phyloP scores from a whole-genome alignment of 2,113 vertebrate genomes.

The Upupa epops region DNA sequence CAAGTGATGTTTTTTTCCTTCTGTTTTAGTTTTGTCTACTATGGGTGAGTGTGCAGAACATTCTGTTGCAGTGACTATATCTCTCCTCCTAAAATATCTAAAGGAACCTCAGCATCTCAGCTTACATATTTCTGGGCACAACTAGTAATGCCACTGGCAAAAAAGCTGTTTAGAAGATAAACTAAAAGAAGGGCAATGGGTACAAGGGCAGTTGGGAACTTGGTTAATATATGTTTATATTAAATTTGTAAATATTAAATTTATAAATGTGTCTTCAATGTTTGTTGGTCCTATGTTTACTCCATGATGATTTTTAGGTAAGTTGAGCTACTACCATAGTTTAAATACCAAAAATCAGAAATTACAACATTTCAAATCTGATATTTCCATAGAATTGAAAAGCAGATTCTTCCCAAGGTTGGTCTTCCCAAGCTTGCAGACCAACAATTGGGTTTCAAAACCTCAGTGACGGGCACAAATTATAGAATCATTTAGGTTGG shows the following conservation, averaged over 20 bases:
- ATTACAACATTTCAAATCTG: background rate
- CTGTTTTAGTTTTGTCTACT: conserved; percentile 22
- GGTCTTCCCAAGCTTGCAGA: background rate
- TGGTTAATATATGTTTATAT: background rate
- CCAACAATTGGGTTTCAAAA: background rate
- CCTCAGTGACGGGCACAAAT: background rate
- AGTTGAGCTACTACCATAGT: background rate
- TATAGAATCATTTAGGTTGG: no score
- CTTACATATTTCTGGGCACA: background rate
- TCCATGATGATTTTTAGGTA: background rate
- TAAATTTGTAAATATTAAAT: background rate
- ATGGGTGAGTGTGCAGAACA: background rate
- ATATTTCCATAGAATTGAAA: background rate
- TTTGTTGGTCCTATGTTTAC: background rate
- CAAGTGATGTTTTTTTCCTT: background rate
- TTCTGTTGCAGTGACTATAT: background rate
- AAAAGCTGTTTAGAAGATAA: background rate
- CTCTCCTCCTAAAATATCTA: background rate
- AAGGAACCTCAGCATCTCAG: background rate
- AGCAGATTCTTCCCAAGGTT: background rate
- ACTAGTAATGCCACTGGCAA: background rate
- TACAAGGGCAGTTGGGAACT: background rate
- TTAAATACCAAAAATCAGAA: background rate
- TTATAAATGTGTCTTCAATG: background rate
- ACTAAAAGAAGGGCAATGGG: background rate